Percentiles rank a stretch among this genome's conserved stretches.
Conservation (phyloP, 2,888 invertebrate genomes). For the Diadromus collaris region DNA sequence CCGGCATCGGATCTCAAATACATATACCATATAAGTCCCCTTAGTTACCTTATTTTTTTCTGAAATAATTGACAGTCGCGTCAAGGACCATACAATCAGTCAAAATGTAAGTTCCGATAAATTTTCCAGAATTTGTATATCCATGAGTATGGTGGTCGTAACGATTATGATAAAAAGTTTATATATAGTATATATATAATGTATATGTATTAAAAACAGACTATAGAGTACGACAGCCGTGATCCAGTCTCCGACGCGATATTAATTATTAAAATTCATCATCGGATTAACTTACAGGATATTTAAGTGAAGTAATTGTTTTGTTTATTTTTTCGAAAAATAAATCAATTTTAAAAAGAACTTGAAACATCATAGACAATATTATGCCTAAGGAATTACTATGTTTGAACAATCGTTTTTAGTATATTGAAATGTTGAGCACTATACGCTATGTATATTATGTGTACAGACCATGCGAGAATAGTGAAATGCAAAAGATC, state of each 20-base stretch:
- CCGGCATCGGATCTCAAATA: slow-evolving; percentile 5
- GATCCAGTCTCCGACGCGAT: slow-evolving; percentile 12
- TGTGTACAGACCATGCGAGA: slow-evolving; percentile 34
- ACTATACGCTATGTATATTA: slow-evolving; percentile 25
- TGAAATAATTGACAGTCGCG: slow-evolving; percentile 52
- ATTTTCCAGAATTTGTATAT: slow-evolving; percentile 24
- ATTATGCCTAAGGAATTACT: neutral
- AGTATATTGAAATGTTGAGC: slow-evolving; percentile 26
- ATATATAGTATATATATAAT: slow-evolving; percentile 15
- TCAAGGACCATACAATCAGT: slow-evolving; percentile 42
- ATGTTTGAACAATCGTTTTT: slow-evolving; percentile 14
- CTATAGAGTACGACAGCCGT: slow-evolving; percentile 18
- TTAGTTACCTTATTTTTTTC: neutral
- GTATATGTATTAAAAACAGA: slow-evolving; percentile 24
- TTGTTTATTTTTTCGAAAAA: slow-evolving; percentile 5
- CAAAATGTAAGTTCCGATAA: slow-evolving; percentile 34
- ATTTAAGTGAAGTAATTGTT: neutral
- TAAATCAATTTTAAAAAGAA: neutral
- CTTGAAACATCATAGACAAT: neutral
- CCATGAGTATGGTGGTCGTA: slow-evolving; percentile 15
- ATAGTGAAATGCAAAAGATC: slow-evolving; percentile 37
- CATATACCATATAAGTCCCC: slow-evolving; percentile 5
- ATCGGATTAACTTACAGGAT: neutral
- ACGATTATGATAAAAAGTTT: slow-evolving; percentile 29
- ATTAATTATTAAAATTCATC: slow-evolving; percentile 7